phyloP scores from a whole-genome alignment of 2,888 invertebrate species.

The Drosophila seclusa region DNA sequence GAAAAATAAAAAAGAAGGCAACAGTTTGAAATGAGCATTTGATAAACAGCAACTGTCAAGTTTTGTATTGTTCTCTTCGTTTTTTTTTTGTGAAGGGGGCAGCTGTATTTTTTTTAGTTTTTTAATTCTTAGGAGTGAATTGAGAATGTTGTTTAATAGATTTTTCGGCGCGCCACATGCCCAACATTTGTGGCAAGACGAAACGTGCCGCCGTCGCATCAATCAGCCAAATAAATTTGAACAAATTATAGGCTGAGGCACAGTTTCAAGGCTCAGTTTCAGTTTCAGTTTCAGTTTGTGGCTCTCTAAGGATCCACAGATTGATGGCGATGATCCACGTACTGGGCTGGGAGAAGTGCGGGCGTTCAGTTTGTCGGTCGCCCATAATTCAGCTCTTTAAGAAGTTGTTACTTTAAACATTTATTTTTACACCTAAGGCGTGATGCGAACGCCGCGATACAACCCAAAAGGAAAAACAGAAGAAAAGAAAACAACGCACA shows the following conservation, averaged over 20 bases:
- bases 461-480: constrained; percentile 15
- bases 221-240: constrained; percentile 79
- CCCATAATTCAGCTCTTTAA: constrained; percentile 76
- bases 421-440: constrained; percentile 83
- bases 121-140: constrained; percentile 24
- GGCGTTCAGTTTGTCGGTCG: constrained; percentile 21
- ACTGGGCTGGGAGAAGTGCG: background rate
- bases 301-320: constrained; percentile 58
- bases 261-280: background rate
- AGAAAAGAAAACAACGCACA: constrained; percentile 10
- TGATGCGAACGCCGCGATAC: constrained; percentile 54
- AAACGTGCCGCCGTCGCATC: constrained; percentile 72
- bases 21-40: constrained; percentile 53
- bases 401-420: constrained; percentile 80
- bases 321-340: constrained; percentile 53
- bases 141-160: constrained; percentile 57
- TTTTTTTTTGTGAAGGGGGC: constrained; percentile 16
- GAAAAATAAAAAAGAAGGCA: background rate
- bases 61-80: constrained; percentile 31
- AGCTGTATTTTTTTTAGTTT: constrained; percentile 50
- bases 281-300: constrained; percentile 2
- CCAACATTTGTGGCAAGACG: constrained; percentile 67
- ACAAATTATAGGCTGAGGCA: constrained; percentile 75
- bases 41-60: constrained; percentile 51
- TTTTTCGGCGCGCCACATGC: constrained; percentile 65